Evolutionary conservation across 2,888 invertebrate genomes (phyloP).

Genomic region (Piscicola geometra): DNA sequence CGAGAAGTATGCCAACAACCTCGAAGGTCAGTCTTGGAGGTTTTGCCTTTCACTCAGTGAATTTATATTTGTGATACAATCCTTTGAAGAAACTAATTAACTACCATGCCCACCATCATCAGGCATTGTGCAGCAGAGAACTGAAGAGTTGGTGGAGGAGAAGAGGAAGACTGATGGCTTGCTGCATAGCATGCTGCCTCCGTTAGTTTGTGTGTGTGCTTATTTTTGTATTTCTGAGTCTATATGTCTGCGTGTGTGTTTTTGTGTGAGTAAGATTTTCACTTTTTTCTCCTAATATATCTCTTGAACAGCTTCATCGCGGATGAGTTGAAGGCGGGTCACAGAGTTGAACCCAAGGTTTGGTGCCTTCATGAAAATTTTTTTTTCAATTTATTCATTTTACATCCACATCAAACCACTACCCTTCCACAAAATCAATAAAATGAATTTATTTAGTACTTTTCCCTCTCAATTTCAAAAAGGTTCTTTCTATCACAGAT

Average conservation of each 20-base stretch:
- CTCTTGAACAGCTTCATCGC: conserved; percentile 30
- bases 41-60: too few species aligned
- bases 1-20: conserved; percentile 31
- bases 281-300: too few species aligned
- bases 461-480: conserved; percentile 29
- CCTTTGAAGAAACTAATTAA: too few species aligned
- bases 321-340: conserved; percentile 35
- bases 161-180: conserved; percentile 27
- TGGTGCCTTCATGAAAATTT: conserved; percentile 26
- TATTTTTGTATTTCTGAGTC: neutral
- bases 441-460: too few species aligned
- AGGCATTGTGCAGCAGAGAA: conserved; percentile 25
- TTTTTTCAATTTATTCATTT: conserved; percentile 32
- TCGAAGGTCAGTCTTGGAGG: neutral
- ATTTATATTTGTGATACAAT: too few species aligned
- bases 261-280: too few species aligned
- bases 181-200: conserved; percentile 27
- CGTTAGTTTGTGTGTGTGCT: neutral
- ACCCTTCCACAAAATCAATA: conserved; percentile 23
- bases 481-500: too few species aligned
- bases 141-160: conserved; percentile 20
- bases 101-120: too few species aligned
- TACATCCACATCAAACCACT: conserved; percentile 20
- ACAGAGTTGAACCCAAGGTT: conserved; percentile 33
- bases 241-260: too few species aligned